These are phyloP conservation scores for Elysia chlorotica DNA, from an alignment of 1,140 invertebrate genomes.

Conservation along the genomic window DNA sequence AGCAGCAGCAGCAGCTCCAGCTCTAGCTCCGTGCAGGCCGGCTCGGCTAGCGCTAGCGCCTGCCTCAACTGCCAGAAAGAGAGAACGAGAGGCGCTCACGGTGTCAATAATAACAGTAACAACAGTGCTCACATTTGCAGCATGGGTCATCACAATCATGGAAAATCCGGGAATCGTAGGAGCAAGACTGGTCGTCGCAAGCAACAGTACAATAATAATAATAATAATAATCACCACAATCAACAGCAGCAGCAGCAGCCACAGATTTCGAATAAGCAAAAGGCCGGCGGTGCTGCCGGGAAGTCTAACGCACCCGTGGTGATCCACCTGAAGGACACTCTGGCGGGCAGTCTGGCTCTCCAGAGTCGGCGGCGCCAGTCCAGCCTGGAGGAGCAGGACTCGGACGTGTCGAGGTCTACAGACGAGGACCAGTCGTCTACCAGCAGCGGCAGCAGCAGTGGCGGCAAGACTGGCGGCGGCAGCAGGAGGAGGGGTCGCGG, in stretches of 20 bases:
- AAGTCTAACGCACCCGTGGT: slow-evolving; percentile 56
- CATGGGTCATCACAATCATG: too few species aligned
- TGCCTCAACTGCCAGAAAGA: slow-evolving; percentile 56
- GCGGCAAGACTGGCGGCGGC: slow-evolving; percentile 1
- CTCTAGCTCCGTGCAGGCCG: too few species aligned
- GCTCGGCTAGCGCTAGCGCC: slow-evolving; percentile 51
- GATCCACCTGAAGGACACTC: slow-evolving; percentile 53
- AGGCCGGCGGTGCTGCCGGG: too few species aligned
- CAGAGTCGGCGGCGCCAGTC: slow-evolving; percentile 35
- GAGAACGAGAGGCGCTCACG: slow-evolving; percentile 22
- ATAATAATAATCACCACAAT: too few species aligned
- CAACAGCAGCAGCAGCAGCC: too few species aligned
- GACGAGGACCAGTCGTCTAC: slow-evolving; percentile 22
- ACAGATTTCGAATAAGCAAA: too few species aligned
- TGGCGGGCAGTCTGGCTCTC: slow-evolving; percentile 46
- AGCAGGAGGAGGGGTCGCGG: not conserved
- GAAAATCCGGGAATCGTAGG: too few species aligned
- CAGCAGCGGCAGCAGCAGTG: not conserved
- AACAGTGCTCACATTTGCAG: too few species aligned
- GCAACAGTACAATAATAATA: too few species aligned
- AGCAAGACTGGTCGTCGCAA: slow-evolving; percentile 38
- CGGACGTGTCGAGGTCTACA: slow-evolving; percentile 28
- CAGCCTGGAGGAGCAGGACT: slow-evolving; percentile 34
- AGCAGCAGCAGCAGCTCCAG: too few species aligned
- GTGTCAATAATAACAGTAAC: too few species aligned